Evolutionary conservation across 1,140 invertebrate species (phyloP), one percentile per base, ranked within the genome.

Genomic region (Drosophila athabasca): DNA sequence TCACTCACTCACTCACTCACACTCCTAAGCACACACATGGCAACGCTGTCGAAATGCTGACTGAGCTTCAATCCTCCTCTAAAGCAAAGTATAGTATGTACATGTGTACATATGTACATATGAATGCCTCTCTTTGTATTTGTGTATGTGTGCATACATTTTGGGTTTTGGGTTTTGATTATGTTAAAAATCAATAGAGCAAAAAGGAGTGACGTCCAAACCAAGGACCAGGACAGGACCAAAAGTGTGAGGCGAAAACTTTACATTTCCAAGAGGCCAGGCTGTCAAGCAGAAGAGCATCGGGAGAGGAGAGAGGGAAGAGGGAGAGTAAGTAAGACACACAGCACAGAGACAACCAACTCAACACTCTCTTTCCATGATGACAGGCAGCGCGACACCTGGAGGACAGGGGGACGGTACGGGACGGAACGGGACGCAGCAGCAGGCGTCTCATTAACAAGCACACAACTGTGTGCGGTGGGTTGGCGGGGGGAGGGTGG

Each of bases 181-280:
- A 90, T 90, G 84, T 90, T 90, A 90, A 90, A 90, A 90, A 90
- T 90, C 89, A 90, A 90, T 90, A 90, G 89, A 87, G 79, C 85
- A 90, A 90, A 90, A 87, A 83, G 83, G 83, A 87, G 79, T 83
- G 84, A 87, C 71, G 72, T 78, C 64, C 69, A 65, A 68, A 48
- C 39, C 52, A 49, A 17, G 22, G 22, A n/a, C 22, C 62, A 50
- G 61, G 50, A 46, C 24, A 59, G 46, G 61, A 44, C 43, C 24
- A 17, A 43, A 22, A 31, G 60, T 54, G 26, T 39, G 35, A 45
- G 24, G 11, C 24, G 35, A 65, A 52, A 76, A 76, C 57, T 76
- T 76, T 54, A 76, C 69, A 76, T 13, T 52, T 35, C 2, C 45
- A 24, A 35, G 7, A 31, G 53, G 44, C n/a, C 26, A 62, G 24